Base-by-base conservation (phyloP, 2,797 vertebrate genomes). In the Gorsachius magnificus region DNA sequence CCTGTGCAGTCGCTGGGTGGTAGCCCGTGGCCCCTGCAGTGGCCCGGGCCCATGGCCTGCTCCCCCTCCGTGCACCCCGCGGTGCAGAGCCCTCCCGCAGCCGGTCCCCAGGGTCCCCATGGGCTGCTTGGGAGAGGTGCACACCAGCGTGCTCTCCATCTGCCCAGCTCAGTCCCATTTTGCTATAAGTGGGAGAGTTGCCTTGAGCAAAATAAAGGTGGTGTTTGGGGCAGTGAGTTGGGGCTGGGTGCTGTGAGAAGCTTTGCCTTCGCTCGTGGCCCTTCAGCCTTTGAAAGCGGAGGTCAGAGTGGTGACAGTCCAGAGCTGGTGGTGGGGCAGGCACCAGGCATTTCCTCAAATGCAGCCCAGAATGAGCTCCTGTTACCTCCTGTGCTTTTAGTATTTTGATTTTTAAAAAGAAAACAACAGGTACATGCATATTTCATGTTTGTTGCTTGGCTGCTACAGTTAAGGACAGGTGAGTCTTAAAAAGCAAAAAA, bases 101-200 rank as follows among this genome's bases (percentile, higher is more conserved):
- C 70, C 1, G 1, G 21, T 68, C 61, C n/a, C n/a, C 17, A 19
- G 71, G 14, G 17, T 38, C 28, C 31, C 56, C 21, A 1, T 5
- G 4, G 1, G 25, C 43, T 50, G 57, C 51, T 14, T 6, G 20
- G 68, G 21, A 50, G 69, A 56, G 89, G 35, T 13, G 29, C 54
- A 28, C 13, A 43, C 16, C 57, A 9, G 8, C 0, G 3, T 17
- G n/a, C 14, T 46, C 17, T 17, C 43, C 1, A 1, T 11, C n/a
- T 36, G 31, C 26, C 65, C 17, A 20, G 25, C 31, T n/a, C 83
- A 35, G 28, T 25, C 36, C 20, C 4, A 6, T 38, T 36, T 14
- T 26, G 19, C 28, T 57, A 8, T 57, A 21, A 45, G 33, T 0
- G 1, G 41, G 45, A 53, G 45, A 53, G 10, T n/a, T 19, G 29